phyloP scores from a whole-genome alignment of 2,888 invertebrate genomes.

The Folsomia candida region DNA sequence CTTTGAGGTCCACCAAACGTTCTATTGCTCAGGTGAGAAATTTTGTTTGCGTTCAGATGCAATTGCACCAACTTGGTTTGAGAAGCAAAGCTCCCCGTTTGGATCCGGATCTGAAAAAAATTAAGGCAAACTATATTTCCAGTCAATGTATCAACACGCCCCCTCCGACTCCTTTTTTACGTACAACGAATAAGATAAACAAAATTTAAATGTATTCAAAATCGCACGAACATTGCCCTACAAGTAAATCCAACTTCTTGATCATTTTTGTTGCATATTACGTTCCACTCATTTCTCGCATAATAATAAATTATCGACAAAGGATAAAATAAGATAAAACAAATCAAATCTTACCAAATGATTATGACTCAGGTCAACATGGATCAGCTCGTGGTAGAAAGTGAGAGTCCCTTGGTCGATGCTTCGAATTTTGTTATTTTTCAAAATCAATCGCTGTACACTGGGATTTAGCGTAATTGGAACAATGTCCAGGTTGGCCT shows the following conservation, averaged over 20 bases:
- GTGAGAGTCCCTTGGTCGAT: constrained; percentile 75
- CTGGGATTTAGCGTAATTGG: constrained; percentile 89
- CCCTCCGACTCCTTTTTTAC: too few relatives aligned
- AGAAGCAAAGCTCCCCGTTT: constrained; percentile 72
- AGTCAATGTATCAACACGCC: too few relatives aligned
- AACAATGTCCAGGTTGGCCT: constrained; percentile 80
- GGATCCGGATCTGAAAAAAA: constrained; percentile 62
- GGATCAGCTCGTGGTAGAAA: constrained; percentile 81
- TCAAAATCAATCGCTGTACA: constrained; percentile 77
- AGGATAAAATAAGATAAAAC: not conserved
- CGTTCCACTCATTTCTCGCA: too few relatives aligned
- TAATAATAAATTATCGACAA: not conserved
- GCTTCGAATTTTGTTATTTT: constrained; percentile 78
- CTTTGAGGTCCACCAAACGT: constrained; percentile 68
- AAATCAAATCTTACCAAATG: constrained; percentile 62
- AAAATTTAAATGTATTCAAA: too few relatives aligned
- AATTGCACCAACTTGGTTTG: constrained; percentile 79
- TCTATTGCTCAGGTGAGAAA: constrained; percentile 73
- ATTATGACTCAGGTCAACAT: constrained; percentile 79
- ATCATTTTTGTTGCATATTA: too few relatives aligned
- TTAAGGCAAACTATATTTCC: too few relatives aligned
- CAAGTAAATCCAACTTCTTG: too few relatives aligned
- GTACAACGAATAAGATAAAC: too few relatives aligned
- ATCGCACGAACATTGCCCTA: too few relatives aligned
- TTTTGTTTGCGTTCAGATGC: constrained; percentile 79